Evolutionary conservation across 2,113 vertebrate genomes (phyloP).

Genomic region (Leptosomus discolor): DNA sequence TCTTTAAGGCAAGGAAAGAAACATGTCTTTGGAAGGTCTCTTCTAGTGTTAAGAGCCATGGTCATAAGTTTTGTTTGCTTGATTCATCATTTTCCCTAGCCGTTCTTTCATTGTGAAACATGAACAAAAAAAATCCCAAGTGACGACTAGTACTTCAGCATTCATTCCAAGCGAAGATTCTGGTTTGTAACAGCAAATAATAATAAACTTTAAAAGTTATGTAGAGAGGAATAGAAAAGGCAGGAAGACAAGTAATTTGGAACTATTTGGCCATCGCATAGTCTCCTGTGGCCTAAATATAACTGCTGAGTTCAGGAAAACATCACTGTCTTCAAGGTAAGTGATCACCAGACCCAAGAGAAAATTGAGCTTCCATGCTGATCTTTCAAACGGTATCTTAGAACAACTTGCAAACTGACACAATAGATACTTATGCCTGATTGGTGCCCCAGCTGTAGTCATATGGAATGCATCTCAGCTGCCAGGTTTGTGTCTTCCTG

Average conservation of each 20-base stretch:
- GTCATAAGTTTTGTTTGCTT: not conserved
- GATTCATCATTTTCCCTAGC: not conserved
- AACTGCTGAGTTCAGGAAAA: not conserved
- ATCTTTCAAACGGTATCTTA: not conserved
- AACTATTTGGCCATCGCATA: not conserved
- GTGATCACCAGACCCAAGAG: not conserved
- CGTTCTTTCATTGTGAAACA: not conserved
- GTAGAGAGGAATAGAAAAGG: not conserved
- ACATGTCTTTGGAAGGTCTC: not conserved
- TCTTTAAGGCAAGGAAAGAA: not conserved
- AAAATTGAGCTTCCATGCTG: not conserved
- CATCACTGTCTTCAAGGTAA: not conserved
- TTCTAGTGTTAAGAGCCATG: not conserved
- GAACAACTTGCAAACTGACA: not conserved
- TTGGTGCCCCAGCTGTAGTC: not conserved
- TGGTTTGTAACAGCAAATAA: not conserved
- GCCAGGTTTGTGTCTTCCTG: not conserved
- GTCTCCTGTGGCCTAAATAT: not conserved
- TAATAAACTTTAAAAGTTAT: not conserved
- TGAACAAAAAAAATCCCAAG: not conserved
- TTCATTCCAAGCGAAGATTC: not conserved
- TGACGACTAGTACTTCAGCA: not conserved
- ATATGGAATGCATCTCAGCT: not conserved
- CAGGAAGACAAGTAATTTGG: not conserved
- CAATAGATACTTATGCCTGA: not conserved